Conservation (phyloP, 2,888 invertebrate species). For the Cybosia mesomella region DNA sequence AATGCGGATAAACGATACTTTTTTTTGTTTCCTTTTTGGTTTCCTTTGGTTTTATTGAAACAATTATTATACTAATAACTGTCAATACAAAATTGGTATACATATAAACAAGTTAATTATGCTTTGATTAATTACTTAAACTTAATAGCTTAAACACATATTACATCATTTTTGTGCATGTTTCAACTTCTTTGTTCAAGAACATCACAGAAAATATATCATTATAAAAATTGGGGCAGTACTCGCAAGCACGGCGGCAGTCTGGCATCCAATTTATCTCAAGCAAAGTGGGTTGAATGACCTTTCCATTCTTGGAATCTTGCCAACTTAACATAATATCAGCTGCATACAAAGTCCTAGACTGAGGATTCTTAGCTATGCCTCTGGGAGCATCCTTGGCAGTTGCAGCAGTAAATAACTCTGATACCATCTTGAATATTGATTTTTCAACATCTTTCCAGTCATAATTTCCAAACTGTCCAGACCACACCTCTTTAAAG, state of each 20-base stretch:
- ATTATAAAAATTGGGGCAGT: constrained; percentile 95
- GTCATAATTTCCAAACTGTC: constrained; percentile 89
- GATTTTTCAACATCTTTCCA: constrained; percentile 91
- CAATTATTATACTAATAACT: constrained; percentile 13
- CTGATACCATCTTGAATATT: constrained; percentile 90
- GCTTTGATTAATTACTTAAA: constrained; percentile 10
- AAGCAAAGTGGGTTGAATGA: constrained; percentile 92
- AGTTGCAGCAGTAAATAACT: constrained; percentile 91
- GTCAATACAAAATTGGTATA: constrained; percentile 35
- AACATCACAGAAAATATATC: constrained; percentile 94
- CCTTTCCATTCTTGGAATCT: constrained; percentile 64
- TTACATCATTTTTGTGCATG: constrained; percentile 77
- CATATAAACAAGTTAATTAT: constrained; percentile 31
- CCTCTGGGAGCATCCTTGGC: constrained; percentile 91
- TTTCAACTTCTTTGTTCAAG: constrained; percentile 85
- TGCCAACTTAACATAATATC: constrained; percentile 95
- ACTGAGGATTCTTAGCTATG: constrained; percentile 92
- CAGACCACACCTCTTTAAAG: constrained; percentile 91
- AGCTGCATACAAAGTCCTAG: constrained; percentile 95
- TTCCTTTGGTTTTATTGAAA: constrained; percentile 43
- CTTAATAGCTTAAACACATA: constrained; percentile 25
- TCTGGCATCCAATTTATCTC: constrained; percentile 97
- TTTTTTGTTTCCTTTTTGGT: too few relatives aligned
- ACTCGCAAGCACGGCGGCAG: constrained; percentile 95
- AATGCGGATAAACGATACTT: too few relatives aligned